A percentile compares a stretch with the other conserved stretches of the same genome.
These are phyloP conservation scores for Notolepis coatsorum DNA, from an alignment of 2,797 vertebrate genomes.

Conservation along the genomic window DNA sequence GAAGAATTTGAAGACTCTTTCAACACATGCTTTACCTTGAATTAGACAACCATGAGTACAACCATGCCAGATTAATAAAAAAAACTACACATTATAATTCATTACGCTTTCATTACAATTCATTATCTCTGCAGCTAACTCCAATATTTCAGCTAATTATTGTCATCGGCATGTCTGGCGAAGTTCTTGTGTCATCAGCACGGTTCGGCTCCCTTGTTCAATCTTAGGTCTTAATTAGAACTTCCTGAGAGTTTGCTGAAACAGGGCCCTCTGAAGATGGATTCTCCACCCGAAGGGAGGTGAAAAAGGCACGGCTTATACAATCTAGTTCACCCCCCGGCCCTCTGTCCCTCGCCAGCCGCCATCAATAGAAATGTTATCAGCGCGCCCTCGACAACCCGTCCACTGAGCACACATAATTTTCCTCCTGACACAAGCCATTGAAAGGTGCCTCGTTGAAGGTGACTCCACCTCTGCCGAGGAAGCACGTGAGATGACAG, in stretches of 20 bases:
- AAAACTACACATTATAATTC: too few species aligned
- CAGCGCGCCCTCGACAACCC: conserved; percentile 46
- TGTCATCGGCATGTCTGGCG: conserved; percentile 56
- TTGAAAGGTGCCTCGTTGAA: conserved; percentile 55
- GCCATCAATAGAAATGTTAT: conserved; percentile 62
- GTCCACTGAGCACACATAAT: conserved; percentile 46
- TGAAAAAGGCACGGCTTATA: conserved; percentile 50
- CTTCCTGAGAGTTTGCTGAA: conserved; percentile 55
- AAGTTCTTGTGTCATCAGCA: conserved; percentile 57
- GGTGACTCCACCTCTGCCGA: conserved; percentile 56
- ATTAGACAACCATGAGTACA: too few species aligned
- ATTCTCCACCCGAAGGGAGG: conserved; percentile 63
- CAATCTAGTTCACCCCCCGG: conserved; percentile 24
- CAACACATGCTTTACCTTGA: conserved; percentile 41
- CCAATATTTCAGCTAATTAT: conserved; percentile 62
- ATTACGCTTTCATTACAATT: too few species aligned
- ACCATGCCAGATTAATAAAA: conserved; percentile 41
- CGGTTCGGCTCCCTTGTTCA: conserved; percentile 60
- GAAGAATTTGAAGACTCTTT: conserved; percentile 55
- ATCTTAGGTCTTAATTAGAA: conserved; percentile 74
- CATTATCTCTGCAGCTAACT: conserved; percentile 59
- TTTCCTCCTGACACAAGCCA: conserved; percentile 41
- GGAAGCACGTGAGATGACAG: conserved; percentile 32
- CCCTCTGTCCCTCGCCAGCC: conserved; percentile 33
- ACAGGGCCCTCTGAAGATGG: conserved; percentile 61